Conservation (phyloP, 2,113 vertebrate genomes). For the Sapayoa aenigma region DNA sequence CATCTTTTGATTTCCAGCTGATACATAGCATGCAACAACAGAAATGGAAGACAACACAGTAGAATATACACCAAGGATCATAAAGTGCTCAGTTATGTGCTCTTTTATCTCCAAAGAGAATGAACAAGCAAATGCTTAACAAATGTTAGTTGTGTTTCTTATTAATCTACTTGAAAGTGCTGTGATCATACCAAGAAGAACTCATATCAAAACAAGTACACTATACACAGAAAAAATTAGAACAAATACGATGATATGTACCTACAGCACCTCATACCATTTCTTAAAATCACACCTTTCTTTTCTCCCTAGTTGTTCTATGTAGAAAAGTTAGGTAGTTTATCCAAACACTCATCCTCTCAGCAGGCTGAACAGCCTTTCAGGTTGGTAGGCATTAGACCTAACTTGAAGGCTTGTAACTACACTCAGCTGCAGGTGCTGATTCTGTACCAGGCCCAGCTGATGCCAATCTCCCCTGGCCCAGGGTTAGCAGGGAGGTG, state of each 20-base stretch:
- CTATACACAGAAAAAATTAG: not conserved
- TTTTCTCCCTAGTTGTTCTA: not conserved
- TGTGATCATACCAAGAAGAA: not conserved
- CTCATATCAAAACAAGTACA: not conserved
- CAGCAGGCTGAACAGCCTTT: not conserved
- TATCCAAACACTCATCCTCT: not conserved
- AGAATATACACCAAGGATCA: not conserved
- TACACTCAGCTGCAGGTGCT: not conserved
- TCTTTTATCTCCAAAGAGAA: not conserved
- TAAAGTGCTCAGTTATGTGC: not conserved
- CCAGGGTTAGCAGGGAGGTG: not conserved
- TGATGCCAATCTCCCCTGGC: not conserved
- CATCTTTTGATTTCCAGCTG: not conserved
- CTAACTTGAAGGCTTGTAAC: accelerated
- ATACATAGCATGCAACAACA: not conserved
- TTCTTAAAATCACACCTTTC: not conserved
- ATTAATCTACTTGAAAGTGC: not conserved
- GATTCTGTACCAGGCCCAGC: not conserved
- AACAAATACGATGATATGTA: not conserved
- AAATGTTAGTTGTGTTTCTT: not conserved
- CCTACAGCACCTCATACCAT: not conserved
- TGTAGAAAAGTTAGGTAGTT: not conserved
- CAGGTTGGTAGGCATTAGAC: too few species aligned
- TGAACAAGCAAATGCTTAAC: not conserved
- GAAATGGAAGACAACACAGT: accelerated